Base-by-base conservation (phyloP, 2,113 vertebrate genomes). In the Ascaphus truei region DNA sequence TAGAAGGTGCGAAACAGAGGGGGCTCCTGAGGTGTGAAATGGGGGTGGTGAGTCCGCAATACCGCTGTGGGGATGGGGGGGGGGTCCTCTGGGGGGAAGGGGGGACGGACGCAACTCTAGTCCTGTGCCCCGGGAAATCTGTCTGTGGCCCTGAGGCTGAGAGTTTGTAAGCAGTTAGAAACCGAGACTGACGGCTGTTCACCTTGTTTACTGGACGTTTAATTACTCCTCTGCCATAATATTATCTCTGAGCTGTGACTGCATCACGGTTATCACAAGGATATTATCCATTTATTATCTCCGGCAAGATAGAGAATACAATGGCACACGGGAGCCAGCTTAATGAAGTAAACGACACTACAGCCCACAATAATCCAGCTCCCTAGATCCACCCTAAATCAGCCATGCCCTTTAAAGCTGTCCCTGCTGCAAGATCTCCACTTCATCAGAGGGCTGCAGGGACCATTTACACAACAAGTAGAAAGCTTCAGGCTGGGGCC, bases 211-310 rank as follows among this genome's bases (percentile, higher is more conserved):
- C 86, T 88, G 84, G 87, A 84, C 86, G 89, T 89, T 89, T 92
- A 88, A 89, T 90, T 88, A 89, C 89, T 83, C 80, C 83, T 89
- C 88, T 86, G 84, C 88, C 85, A 90, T 89, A 89, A 91, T 89
- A 89, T 90, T 91, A 89, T 87, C 87, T 91, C 85, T 88, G 88
- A 90, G 83, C 89, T 81, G 71, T 88, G 88, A 89, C 88, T 88
- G 86, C 81, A 85, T 91, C 85, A 86, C 84, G 84, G 86, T 89
- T 88, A 88, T 88, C 80, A 9, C 84, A 2, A 74, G 85, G 84
- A 89, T 90, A 90, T 91, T 89, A 87, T 85, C 88, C 83, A 86
- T 91, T 87, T 91, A 89, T 90, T 90, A 88, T 86, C 84, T 89
- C 86, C 43, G 84, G 88, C 76, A 90, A 88, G 87, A 88, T 88